Percentiles rank a stretch among this genome's conserved stretches.
These are phyloP conservation scores for Tetragonisca angustula DNA, from an alignment of 2,888 invertebrate genomes.

Conservation along the genomic window DNA sequence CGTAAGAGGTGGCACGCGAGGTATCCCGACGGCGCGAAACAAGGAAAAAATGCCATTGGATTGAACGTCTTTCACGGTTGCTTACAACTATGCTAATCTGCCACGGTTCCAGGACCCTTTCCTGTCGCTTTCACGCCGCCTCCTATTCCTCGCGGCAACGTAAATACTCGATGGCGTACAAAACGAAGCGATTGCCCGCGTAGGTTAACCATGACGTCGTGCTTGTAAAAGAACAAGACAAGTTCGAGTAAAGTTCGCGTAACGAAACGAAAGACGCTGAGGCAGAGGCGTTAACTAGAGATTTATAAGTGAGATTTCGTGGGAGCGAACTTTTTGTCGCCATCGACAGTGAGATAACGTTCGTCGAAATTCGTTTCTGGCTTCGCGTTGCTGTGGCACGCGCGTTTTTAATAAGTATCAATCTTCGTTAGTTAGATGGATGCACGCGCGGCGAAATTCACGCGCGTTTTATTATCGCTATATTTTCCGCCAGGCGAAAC, in stretches of 20 bases:
- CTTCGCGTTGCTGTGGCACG: not conserved
- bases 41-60: not conserved
- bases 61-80: conserved; percentile 15
- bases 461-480: not conserved
- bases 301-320: conserved; percentile 25
- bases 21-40: not conserved
- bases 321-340: not conserved
- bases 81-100: conserved; percentile 29
- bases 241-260: not conserved
- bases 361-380: not conserved
- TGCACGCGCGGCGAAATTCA: not conserved
- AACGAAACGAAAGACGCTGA: conserved; percentile 5
- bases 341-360: not conserved
- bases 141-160: conserved; percentile 19
- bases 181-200: conserved; percentile 44
- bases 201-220: conserved; percentile 25
- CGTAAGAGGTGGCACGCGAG: not conserved
- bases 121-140: not conserved
- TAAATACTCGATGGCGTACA: conserved; percentile 30
- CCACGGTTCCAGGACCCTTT: conserved; percentile 17
- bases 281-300: not conserved
- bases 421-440: not conserved
- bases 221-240: conserved; percentile 30
- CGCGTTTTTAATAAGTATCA: not conserved
- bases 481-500: not conserved